phyloP scores from a whole-genome alignment of 2,888 invertebrate species.

The Pseudococcus longispinus region DNA sequence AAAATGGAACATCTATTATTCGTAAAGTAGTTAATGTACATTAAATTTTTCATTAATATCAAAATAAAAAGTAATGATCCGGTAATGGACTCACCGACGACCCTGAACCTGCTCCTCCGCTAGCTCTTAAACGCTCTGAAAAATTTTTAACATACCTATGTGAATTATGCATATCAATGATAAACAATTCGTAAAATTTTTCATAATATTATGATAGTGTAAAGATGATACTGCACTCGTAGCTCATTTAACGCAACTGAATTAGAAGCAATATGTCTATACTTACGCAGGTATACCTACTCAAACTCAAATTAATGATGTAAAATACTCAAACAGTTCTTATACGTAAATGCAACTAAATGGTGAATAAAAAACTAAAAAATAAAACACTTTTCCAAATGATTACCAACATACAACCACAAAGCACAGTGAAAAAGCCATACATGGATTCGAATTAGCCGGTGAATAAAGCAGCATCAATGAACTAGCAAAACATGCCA shows the following conservation, averaged over 20 bases:
- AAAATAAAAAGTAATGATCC: background rate
- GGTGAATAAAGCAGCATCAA: background rate
- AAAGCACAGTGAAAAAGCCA: background rate
- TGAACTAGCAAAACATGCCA: background rate
- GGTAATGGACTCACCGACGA: constrained; percentile 59
- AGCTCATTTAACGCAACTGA: no score
- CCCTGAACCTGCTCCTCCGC: constrained; percentile 66
- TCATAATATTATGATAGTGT: no score
- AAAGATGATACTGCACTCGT: no score
- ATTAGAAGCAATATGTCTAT: no score
- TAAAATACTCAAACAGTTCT: background rate
- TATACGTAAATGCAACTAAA: background rate
- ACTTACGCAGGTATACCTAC: background rate
- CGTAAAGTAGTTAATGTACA: background rate
- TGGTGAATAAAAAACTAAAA: background rate
- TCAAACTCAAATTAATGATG: background rate
- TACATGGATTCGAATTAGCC: background rate
- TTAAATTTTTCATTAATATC: background rate
- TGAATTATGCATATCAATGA: no score
- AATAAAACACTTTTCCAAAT: background rate
- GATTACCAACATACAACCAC: background rate
- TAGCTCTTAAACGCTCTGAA: constrained; percentile 70
- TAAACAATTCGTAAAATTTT: no score
- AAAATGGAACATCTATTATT: constrained; percentile 53
- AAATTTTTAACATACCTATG: constrained; percentile 59